Evolutionary conservation across 1,140 invertebrate species (phyloP).

Genomic region (Proales similis): DNA sequence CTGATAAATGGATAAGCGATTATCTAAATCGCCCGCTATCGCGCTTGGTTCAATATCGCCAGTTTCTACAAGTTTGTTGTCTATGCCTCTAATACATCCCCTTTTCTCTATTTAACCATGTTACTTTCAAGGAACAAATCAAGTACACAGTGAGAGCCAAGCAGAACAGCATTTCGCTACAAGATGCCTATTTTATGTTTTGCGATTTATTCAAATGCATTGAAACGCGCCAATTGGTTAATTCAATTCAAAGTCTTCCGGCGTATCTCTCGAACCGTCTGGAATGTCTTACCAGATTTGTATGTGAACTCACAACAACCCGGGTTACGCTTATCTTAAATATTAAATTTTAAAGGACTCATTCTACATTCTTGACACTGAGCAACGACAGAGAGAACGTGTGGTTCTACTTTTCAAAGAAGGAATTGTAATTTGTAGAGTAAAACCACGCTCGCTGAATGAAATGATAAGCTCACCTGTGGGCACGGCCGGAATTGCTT

Average conservation of each 20-base stretch:
- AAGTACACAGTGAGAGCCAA: slow-evolving; percentile 13
- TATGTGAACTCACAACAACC: neutral
- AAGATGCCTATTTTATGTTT: slow-evolving; percentile 34
- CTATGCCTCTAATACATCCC: neutral
- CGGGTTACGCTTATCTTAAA: neutral
- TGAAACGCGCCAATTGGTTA: slow-evolving; percentile 25
- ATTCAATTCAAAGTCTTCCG: slow-evolving; percentile 35
- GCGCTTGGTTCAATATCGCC: slow-evolving; percentile 13
- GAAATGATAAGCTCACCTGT: slow-evolving; percentile 13
- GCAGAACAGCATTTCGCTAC: slow-evolving; percentile 4
- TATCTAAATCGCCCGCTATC: slow-evolving; percentile 24
- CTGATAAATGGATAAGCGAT: slow-evolving; percentile 23
- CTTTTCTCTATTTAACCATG: neutral
- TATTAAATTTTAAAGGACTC: neutral
- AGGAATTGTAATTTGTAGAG: slow-evolving; percentile 15
- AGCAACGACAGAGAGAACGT: slow-evolving; percentile 14
- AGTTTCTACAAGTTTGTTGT: slow-evolving; percentile 29
- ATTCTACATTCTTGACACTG: slow-evolving; percentile 12
- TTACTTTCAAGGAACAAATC: slow-evolving; percentile 24
- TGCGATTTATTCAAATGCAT: slow-evolving; percentile 19
- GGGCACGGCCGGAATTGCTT: neutral
- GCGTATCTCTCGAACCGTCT: neutral
- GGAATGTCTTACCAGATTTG: slow-evolving; percentile 26
- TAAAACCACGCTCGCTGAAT: slow-evolving; percentile 9
- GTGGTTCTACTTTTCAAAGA: slow-evolving; percentile 12